Conservation (phyloP, 2,888 invertebrate species). For the Himalopsyche anomala region DNA sequence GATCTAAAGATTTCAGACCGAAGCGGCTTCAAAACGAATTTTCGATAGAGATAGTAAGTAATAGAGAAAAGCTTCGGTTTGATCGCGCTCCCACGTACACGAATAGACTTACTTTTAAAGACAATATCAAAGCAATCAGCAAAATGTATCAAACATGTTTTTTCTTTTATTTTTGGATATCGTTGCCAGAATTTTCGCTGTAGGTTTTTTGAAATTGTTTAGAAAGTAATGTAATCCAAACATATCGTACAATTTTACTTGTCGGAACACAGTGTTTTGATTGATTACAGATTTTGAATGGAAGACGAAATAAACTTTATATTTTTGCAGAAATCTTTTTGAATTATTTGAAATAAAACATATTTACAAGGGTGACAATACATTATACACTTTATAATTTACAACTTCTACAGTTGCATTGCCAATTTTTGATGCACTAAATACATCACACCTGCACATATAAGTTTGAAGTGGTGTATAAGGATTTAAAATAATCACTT, state of each 20-base stretch:
- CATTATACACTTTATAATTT: too few species aligned
- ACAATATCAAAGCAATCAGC: conserved; percentile 42
- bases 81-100: conserved; percentile 15
- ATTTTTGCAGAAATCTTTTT: too few species aligned
- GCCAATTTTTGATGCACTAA: too few species aligned
- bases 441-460: too few species aligned
- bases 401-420: too few species aligned
- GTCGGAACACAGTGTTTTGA: neutral
- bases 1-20: conserved; percentile 1
- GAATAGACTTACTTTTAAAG: conserved; percentile 40
- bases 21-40: neutral
- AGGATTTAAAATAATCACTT: too few species aligned
- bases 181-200: conserved; percentile 6
- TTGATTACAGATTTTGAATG: neutral
- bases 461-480: too few species aligned
- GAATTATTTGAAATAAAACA: too few species aligned
- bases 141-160: conserved; percentile 41
- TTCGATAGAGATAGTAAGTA: conserved; percentile 39
- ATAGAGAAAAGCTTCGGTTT: conserved; percentile 39
- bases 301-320: neutral
- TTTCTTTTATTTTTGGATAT: conserved; percentile 33
- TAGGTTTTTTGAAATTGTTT: conserved; percentile 12
- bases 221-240: neutral
- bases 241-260: neutral
- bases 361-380: too few species aligned